Evolutionary conservation across 2,113 vertebrate genomes (phyloP), one percentile per base, ranked within the genome.

Genomic region (Gobiocypris rarus): DNA sequence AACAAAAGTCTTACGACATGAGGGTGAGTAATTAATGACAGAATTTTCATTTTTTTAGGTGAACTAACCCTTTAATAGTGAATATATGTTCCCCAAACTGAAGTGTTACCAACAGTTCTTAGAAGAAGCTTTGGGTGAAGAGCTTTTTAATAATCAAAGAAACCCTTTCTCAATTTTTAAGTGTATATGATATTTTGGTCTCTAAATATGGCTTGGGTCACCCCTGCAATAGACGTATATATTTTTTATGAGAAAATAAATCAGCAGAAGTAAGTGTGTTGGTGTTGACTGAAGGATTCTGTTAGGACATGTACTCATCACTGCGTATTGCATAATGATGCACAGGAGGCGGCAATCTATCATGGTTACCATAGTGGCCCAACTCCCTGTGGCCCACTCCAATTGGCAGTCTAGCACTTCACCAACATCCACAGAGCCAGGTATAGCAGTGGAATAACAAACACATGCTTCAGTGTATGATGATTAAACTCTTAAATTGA

Each of bases 381-480:
- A 59, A 43, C 19, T 59, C 54, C 75, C 54, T 9, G 34, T 58
- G 34, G 52, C 52, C 54, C 54, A 58, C 13, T 38, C 75, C 75
- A 77, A 59, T 43, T 77, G 75, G 75, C 52, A 77, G 54, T 59
- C 31, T 58, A 77, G 9, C 48, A 58, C 9, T 58, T 58, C 4
- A 24, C 52, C 19, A 56, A 24, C 19, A 71, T 17, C 50, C 31
- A 71, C 17, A 45, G 31, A 77, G 31, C 34, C 31, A 77, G 75
- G 54, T 77, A 24, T 50, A 28, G 15, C 73, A 75, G n/a, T 28
- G 45, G 24, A 75, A 75, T 50, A 77, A 77, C 5, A 77, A 77
- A 34, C 19, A 59, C n/a, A 24, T 24, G 4, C 13, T 41, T 41
- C 14, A 38, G 2, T 52, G 15, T 24, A 50, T 31, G 45, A 17